Base-by-base conservation (phyloP, 2,888 invertebrate species). In the Boloria selene region DNA sequence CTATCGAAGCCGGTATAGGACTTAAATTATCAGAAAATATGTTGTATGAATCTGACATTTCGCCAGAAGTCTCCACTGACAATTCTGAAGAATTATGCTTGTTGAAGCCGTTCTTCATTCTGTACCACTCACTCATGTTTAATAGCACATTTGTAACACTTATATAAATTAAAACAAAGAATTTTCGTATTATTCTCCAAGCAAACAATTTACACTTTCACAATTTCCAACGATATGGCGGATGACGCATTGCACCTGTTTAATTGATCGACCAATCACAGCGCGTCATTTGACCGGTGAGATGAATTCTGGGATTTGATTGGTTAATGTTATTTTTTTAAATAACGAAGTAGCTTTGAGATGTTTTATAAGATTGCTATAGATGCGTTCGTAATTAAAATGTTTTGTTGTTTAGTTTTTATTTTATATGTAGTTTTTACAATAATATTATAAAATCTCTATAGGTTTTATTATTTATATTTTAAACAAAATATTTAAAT, bases 31-130 rank as follows among this genome's bases (percentile, higher is more conserved):
- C 93, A 73, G 94, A 93, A 77, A 93, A 93, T 76, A 87, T 83
- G 78, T 94, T 94, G 77, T 93, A 94, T 31, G 90, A 86, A 80
- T 94, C 94, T 80, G 94, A 94, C 87, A 94, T 93, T 84, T 95
- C 94, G 86, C 94, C 93, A 72, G 94, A 94, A 74, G 90, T 93
- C 86, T 93, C 94, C 75, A 90, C 90, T 69, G 93, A 93, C 73
- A 93, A 82, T 82, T 93, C 93, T 69, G 93, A 93, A 68, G 93
- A 92, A 83, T 90, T 85, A 72, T 82, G 81, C 68, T 87, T 86
- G 54, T 79, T 83, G 73, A 80, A 84, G 70, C 85, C 85, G 61
- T 81, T 81, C 76, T 86, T 88, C 88, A 89, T 90, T 80, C 86
- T 88, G 78, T 88, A 88, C 85, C 89, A 90, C 78, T 90, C 89